Base-by-base conservation (phyloP, 2,797 vertebrate species). In the Amniataba percoides region DNA sequence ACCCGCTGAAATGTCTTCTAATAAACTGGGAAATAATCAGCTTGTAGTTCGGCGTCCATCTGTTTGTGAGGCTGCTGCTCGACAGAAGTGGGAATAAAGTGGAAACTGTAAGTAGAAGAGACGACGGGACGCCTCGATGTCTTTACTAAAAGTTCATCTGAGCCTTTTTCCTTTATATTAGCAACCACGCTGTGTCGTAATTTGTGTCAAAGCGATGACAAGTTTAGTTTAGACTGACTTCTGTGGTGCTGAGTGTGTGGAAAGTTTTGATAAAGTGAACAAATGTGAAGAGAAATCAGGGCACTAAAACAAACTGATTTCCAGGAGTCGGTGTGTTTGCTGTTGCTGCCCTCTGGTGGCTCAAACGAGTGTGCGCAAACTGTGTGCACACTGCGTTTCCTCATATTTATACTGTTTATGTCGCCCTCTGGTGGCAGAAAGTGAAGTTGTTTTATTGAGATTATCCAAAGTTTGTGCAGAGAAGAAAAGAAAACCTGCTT, bases 381-480 rank as follows among this genome's bases (percentile, higher is more conserved):
- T 14, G 14, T 16, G 14, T 49, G 25, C 16, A 31, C 39, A n/a
- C 59, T 68, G 7, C 9, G 0, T 52, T 31, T 31, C 2, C 3
- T n/a, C 8, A 2, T 12, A 11, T 19, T 31, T 39, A 21, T 1
- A 7, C 0, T 11, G 18, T 27, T n/a, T 7, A 0, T 56, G 60
- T 55, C 45, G 48, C 63, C 34, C 23, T 19, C 70, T 70, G 2
- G 59, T 70, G 80, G 45, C 58, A 21, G 0, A 25, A 21, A 48
- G 46, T n/a, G 23, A 52, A 14, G 5, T 48, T 18, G 9, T 11
- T 36, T 39, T 7, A 7, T 45, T 57, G 25, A 64, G 40, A 45
- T 67, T 46, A 7, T 2, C 15, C 7, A 48, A 40, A 23, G 5
- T 7, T 63, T 14, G 5, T 61, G 46, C 23, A 55, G 7, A n/a